Evolutionary conservation across 2,888 invertebrate genomes (phyloP), one percentile per base, ranked within the genome.

Genomic region (Agonopterix subpropinquella): DNA sequence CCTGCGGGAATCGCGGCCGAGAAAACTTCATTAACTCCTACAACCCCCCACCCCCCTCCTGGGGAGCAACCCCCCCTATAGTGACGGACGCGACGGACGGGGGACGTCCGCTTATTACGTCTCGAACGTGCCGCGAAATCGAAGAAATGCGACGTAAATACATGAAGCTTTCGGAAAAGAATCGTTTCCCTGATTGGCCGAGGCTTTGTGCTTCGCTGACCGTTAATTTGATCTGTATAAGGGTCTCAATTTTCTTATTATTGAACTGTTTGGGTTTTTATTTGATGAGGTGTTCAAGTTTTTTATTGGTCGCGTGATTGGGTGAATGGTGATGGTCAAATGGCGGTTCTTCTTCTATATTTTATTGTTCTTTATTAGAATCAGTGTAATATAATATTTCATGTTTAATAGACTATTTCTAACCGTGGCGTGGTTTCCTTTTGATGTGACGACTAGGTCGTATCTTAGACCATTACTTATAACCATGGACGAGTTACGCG

Each of bases 1-100:
- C 89, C 89, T 80, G 87, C 82, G 89, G 89, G 89, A 89, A 82
- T 88, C 87, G 86, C 77, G 77, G 67, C 75, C 73, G 83, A 84
- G 87, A 85, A 89, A 89, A 89, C 89, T 89, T 89, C 89, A 89
- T 89, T 89, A 89, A 88, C 86, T 83, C 81, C 76, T 72, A 74
- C 80, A 76, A 75, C 75, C 74, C 72, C 74, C 73, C 61, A 57
- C 64, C 54, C 51, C 55, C 56, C 59, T 52, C 50, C 44, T 53
- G 57, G 52, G 58, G 59, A 43, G 44, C 43, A 43, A 44, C 47
- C 44, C 52, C 51, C 54, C 61, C 62, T 62, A 60, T 54, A 41
- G 51, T 48, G 58, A 50, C 60, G 70, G 68, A 64, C 62, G 59
- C 61, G 77, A 78, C 77, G 83, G 77, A 73, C 77, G 76, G 58